These are phyloP conservation scores for Nycteola revayana DNA, from an alignment of 2,888 invertebrate species.

Conservation along the genomic window DNA sequence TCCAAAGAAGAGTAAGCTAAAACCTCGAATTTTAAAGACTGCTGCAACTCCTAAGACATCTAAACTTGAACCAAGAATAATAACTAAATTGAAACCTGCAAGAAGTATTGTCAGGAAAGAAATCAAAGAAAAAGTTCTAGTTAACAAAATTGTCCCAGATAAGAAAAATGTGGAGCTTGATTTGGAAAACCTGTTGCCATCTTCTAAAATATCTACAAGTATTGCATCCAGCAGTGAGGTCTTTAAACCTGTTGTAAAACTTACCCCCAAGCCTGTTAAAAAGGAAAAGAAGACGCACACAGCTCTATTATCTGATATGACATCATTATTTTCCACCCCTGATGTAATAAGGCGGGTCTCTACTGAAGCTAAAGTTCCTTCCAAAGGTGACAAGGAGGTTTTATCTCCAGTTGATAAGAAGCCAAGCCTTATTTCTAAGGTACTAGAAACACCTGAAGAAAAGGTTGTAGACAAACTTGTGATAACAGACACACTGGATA, in stretches of 20 bases:
- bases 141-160: constrained; percentile 48
- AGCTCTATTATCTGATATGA: constrained; percentile 81
- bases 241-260: constrained; percentile 70
- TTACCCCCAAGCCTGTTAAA: constrained; percentile 55
- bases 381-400: constrained; percentile 73
- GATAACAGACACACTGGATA: constrained; percentile 34
- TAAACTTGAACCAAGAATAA: constrained; percentile 56
- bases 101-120: constrained; percentile 58
- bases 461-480: constrained; percentile 31
- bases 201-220: constrained; percentile 41
- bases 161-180: constrained; percentile 50
- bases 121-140: constrained; percentile 58
- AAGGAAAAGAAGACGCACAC: constrained; percentile 83
- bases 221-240: constrained; percentile 39
- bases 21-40: constrained; percentile 66
- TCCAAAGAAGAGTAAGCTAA: constrained; percentile 56
- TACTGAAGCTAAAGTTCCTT: constrained; percentile 69
- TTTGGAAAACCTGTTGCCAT: constrained; percentile 47
- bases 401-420: constrained; percentile 39
- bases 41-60: constrained; percentile 41
- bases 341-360: constrained; percentile 88
- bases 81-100: constrained; percentile 52
- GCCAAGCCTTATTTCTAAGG: constrained; percentile 25
- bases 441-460: constrained; percentile 28
- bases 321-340: constrained; percentile 89